Base-by-base conservation (phyloP, 2,113 vertebrate genomes). In the Channa argus region DNA sequence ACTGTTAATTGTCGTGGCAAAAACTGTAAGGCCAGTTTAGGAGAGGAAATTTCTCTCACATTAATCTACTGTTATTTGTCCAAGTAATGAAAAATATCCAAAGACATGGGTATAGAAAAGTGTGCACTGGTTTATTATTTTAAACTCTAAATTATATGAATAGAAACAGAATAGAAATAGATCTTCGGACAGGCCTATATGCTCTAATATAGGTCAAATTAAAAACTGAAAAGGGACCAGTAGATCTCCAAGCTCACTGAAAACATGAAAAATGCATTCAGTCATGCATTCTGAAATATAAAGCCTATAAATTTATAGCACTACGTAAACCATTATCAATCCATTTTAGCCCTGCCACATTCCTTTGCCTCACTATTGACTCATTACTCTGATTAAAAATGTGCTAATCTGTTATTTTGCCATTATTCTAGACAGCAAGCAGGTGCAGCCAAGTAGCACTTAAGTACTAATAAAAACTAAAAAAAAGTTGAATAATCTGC, bases 351-450 rank as follows among this genome's bases (percentile, higher is more conserved):
- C 4, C 43, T 14, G 33, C 13, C 52, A 49, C n/a, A 46, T 56
- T 55, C 72, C 50, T 82, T 79, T 75, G 63, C n/a, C 63, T 67
- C 69, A 66, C 61, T 14, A 61, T 47, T 65, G 74, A 58, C 53
- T 74, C 58, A 71, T 85, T 79, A 77, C 33, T 70, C 52, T 51
- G 51, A 74, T 56, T 36, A 72, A 83, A 55, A 74, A 36, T 7
- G 7, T 71, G 44, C 34, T 56, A 74, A 71, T 74, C 68, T 80
- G 47, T 73, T 73, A 56, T 64, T 76, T 60, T 74, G 58, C 14
- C 55, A 71, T 33, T 52, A 63, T 0, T 0, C 63, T 36, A 6
- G 6, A 49, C 36, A 73, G 39, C 45, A 59, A 53, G 59, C 36
- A 66, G 66, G 41, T 77, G 24, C 51, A 53, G 44, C 24, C 24